Base-by-base conservation (phyloP, 2,113 vertebrate genomes). In the Tichodroma muraria region DNA sequence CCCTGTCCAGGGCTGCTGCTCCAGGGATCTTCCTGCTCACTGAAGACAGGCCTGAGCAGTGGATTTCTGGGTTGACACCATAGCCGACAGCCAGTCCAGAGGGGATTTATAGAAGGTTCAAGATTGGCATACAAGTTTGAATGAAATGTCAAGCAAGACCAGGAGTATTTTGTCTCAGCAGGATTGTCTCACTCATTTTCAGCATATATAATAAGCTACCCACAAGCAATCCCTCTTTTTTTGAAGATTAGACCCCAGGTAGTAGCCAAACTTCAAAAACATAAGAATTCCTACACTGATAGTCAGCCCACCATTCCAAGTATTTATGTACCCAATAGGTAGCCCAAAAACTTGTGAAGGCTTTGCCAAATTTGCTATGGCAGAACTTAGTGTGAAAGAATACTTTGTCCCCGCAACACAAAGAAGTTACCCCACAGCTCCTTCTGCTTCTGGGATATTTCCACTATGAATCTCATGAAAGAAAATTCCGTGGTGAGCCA, bases 401-500 rank as follows among this genome's bases (percentile, higher is more conserved):
- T 22, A 38, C 20, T 65, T 77, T 52, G 15, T 44, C 22, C 17
- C 27, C 12, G 72, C 60, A 37, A 21, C 5, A 5, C 1, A 8
- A 69, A 57, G n/a, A 81, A 20, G 8, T 38, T 68, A 59, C 8
- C 10, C 31, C 1, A 1, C 0, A 0, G n/a, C 28, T 66, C n/a
- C 22, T 81, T 70, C 61, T 89, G 37, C 31, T 28, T 23, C 13
- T 15, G n/a, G 24, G 37, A 31, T 64, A 71, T 40, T 60, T 71
- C 22, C 7, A 21, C 4, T 28, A 9, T 49, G 14, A 20, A 25
- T 10, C 28, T 13, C 13, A 57, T 2, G 5, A 15, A 53, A 70
- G 15, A 21, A 59, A 82, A 93, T 76, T 33, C 57, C 28, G 31
- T 4, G 2, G 12, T 20, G 6, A 65, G 17, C 11, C 19, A 6